A percentile compares a stretch with the other conserved stretches of the same genome.
Evolutionary conservation across 2,797 vertebrate species (phyloP).

Genomic region (Mus caroli): DNA sequence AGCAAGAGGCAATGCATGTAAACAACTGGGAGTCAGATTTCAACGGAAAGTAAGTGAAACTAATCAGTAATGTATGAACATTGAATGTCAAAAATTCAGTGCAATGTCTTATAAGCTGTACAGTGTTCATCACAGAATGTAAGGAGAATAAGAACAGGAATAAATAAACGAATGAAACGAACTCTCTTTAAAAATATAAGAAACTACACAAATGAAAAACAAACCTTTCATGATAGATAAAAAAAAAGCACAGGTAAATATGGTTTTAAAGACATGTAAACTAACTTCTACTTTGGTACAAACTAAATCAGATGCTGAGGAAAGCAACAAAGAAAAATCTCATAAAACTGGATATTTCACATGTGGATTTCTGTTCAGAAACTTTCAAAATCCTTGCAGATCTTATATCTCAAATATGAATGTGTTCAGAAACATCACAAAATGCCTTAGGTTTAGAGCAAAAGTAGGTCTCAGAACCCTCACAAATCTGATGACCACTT

Average conservation of each 20-base stretch:
- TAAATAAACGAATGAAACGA: slow-evolving; percentile 37
- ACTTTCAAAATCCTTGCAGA: slow-evolving; percentile 9
- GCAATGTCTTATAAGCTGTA: not conserved
- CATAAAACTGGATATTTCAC: slow-evolving; percentile 39
- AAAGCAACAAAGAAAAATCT: slow-evolving; percentile 31
- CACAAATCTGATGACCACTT: slow-evolving; percentile 1
- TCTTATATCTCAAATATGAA: slow-evolving; percentile 59
- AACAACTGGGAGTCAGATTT: slow-evolving; percentile 15
- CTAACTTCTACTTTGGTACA: slow-evolving; percentile 18
- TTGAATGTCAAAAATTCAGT: slow-evolving; percentile 43
- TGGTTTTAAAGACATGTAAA: not conserved
- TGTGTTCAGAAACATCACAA: slow-evolving; percentile 57
- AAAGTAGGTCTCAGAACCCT: not conserved
- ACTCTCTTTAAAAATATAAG: not conserved
- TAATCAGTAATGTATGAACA: not conserved
- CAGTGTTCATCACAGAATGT: not conserved
- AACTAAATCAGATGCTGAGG: slow-evolving; percentile 44
- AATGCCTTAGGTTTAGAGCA: slow-evolving; percentile 6
- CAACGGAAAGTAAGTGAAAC: not conserved
- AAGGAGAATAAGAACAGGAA: not conserved
- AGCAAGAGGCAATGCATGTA: not conserved
- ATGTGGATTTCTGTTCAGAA: slow-evolving; percentile 57
- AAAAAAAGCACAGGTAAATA: not conserved
- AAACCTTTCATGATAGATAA: not conserved
- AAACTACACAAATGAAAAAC: not conserved